phyloP scores from a whole-genome alignment of 2,797 vertebrate species.

The Erethizon dorsatum region DNA sequence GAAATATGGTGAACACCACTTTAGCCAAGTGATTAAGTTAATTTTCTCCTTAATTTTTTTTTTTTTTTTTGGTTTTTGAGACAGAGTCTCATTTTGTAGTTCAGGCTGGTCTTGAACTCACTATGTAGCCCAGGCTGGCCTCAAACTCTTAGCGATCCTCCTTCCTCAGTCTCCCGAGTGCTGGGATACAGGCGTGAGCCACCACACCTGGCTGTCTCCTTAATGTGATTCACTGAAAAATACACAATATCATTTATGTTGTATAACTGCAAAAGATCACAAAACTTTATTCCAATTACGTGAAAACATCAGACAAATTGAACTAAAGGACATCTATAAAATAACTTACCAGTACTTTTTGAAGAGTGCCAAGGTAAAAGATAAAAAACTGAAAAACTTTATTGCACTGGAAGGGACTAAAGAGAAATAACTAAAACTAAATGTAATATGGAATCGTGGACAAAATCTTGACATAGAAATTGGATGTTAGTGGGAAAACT shows the following conservation, averaged over 20 bases:
- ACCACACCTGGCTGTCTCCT: neutral
- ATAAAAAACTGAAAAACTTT: conserved; percentile 13
- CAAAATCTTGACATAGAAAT: neutral
- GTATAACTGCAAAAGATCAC: neutral
- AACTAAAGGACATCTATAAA: neutral
- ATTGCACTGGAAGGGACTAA: neutral
- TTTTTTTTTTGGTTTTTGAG: neutral
- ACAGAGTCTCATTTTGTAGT: neutral
- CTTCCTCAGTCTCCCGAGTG: neutral
- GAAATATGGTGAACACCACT: neutral
- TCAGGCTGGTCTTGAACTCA: neutral
- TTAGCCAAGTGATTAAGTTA: conserved; percentile 25
- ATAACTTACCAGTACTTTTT: neutral
- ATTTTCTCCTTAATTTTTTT: neutral
- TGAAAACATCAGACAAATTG: neutral
- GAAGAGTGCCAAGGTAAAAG: conserved; percentile 7
- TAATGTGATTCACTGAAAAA: conserved; percentile 3
- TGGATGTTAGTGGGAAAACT: neutral
- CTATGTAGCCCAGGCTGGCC: too few species aligned
- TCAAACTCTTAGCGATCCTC: neutral
- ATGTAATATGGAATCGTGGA: neutral
- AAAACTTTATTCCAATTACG: conserved; percentile 30
- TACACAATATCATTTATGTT: neutral
- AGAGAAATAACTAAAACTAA: neutral
- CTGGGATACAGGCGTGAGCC: neutral